A percentile compares a stretch with the other conserved stretches of the same genome.
These are phyloP conservation scores for Ianthella basta DNA, from an alignment of 37 sponge, comb jelly and placozoan species.

Conservation along the genomic window DNA sequence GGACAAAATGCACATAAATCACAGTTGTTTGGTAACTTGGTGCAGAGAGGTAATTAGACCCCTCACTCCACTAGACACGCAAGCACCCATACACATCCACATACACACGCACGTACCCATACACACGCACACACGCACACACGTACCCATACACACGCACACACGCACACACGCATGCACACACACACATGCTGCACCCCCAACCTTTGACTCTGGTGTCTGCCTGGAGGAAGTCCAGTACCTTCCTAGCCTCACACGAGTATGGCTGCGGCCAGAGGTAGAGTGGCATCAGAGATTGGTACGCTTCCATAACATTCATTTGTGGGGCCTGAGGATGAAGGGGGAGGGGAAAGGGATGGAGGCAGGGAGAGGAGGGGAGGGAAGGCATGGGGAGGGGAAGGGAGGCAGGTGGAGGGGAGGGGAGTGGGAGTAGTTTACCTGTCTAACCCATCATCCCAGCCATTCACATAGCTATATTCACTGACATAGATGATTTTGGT, in stretches of 20 bases:
- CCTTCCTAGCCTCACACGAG: constrained; percentile 57
- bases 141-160: constrained; percentile 18
- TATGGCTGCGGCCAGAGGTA: constrained; percentile 89
- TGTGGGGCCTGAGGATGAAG: constrained; percentile 27
- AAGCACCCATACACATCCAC: not conserved
- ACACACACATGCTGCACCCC: not conserved
- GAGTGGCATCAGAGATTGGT: constrained; percentile 78
- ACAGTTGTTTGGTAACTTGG: too few species aligned
- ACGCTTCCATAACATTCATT: constrained; percentile 50
- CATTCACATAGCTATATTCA: too few species aligned
- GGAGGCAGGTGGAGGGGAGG: not conserved
- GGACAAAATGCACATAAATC: not conserved
- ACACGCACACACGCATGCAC: constrained; percentile 19
- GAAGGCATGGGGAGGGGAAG: not conserved
- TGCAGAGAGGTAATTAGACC: too few species aligned
- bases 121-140: too few species aligned
- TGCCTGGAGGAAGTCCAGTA: constrained; percentile 66
- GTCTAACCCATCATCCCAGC: too few species aligned
- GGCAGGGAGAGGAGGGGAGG: constrained; percentile 6
- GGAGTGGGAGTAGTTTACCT: too few species aligned
- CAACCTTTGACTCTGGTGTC: constrained; percentile 62
- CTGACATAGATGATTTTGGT: too few species aligned
- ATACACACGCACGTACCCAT: not conserved
- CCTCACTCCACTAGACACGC: too few species aligned
- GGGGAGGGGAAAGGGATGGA: not conserved